These are phyloP conservation scores for Phallusia fumigata DNA, from an alignment of 23 tunicate genomes.

Conservation along the genomic window DNA sequence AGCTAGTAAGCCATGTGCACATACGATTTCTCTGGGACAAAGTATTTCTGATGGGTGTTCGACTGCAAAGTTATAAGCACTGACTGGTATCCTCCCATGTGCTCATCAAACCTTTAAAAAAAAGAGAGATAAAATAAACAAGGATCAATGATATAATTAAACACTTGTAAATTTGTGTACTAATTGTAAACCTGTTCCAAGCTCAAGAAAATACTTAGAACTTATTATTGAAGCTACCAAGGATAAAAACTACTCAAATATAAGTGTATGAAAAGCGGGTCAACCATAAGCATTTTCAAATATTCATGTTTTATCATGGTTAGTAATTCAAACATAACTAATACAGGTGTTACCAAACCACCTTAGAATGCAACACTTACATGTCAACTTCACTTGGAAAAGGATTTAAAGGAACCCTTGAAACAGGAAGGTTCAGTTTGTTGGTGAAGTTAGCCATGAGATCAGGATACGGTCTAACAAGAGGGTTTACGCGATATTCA, in stretches of 20 bases:
- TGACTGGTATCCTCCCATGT: slow-evolving; percentile 59
- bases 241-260: too few species aligned
- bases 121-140: too few species aligned
- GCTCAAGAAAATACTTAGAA: too few species aligned
- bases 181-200: too few species aligned
- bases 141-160: too few species aligned
- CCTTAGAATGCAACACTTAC: slow-evolving; percentile 42
- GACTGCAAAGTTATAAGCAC: slow-evolving; percentile 63
- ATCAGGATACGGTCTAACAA: slow-evolving; percentile 78
- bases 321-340: too few species aligned
- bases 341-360: too few species aligned
- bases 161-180: too few species aligned
- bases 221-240: too few species aligned
- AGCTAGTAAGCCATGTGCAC: slow-evolving; percentile 51
- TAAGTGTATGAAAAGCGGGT: too few species aligned
- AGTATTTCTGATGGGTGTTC: slow-evolving; percentile 76
- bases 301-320: too few species aligned
- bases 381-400: slow-evolving; percentile 76
- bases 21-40: slow-evolving; percentile 77
- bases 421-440: slow-evolving; percentile 54
- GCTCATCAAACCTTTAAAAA: slow-evolving; percentile 50
- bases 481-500: slow-evolving; percentile 73
- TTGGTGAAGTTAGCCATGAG: slow-evolving; percentile 78
- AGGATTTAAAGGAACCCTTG: slow-evolving; percentile 58
- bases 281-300: too few species aligned